These are phyloP conservation scores for Calameuta pallipes DNA, from an alignment of 2,888 invertebrate species.

Conservation along the genomic window DNA sequence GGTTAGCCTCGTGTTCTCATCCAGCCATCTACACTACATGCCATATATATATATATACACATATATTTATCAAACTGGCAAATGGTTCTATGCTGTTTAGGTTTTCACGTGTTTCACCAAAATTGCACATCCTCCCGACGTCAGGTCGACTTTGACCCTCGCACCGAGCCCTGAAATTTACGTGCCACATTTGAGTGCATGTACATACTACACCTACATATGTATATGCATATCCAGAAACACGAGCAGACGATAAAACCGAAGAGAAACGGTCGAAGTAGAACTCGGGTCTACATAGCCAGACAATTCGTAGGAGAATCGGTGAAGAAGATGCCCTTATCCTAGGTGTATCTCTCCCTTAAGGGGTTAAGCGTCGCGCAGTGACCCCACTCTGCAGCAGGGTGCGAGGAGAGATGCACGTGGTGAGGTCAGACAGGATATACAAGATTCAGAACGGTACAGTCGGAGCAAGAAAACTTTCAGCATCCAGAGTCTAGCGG, in stretches of 20 bases:
- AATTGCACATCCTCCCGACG: not conserved
- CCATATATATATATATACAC: no score
- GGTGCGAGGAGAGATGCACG: constrained; percentile 1
- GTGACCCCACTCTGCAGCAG: constrained; percentile 3
- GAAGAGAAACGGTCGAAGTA: not conserved
- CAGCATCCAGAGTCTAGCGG: not conserved
- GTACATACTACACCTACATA: not conserved
- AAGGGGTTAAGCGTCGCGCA: constrained; percentile 8
- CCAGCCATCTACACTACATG: no score
- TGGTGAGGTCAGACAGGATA: constrained; percentile 7
- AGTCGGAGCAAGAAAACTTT: constrained; percentile 11
- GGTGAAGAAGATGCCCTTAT: not conserved
- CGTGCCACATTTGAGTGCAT: not conserved
- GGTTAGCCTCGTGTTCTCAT: not conserved
- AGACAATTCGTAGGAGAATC: not conserved
- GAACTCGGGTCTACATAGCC: not conserved
- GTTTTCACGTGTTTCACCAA: not conserved
- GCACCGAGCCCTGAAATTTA: not conserved
- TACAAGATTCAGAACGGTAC: constrained; percentile 9
- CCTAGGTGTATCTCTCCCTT: not conserved
- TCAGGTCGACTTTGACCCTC: not conserved
- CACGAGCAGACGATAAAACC: not conserved
- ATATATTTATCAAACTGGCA: not conserved
- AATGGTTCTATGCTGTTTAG: not conserved
- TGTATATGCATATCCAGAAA: not conserved